These are phyloP conservation scores for Panagrolaimus sp. DNA, from an alignment of 1,140 invertebrate genomes.

Conservation along the genomic window DNA sequence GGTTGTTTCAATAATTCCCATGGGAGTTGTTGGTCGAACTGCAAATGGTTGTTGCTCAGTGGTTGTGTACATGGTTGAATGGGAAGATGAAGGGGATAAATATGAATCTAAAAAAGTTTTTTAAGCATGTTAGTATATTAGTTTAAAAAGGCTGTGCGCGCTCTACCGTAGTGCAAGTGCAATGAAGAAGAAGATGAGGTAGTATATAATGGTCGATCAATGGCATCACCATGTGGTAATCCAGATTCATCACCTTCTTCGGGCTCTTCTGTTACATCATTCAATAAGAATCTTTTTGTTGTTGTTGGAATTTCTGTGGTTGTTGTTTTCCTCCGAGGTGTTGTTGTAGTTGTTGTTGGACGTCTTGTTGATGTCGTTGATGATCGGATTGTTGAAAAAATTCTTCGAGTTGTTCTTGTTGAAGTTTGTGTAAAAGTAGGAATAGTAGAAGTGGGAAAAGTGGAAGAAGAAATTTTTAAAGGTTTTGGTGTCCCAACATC, in stretches of 20 bases:
- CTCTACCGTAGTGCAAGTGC: not conserved
- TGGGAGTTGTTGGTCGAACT: constrained; percentile 42
- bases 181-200: too few relatives aligned
- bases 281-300: not conserved
- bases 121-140: not conserved
- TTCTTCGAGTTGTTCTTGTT: not conserved
- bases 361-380: not conserved
- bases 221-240: constrained; percentile 6
- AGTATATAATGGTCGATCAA: not conserved
- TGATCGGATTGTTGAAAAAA: not conserved
- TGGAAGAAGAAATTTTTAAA: not conserved
- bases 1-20: constrained; percentile 33
- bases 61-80: too few relatives aligned
- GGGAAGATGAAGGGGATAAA: too few relatives aligned
- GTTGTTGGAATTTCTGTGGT: not conserved
- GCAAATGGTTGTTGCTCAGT: not conserved
- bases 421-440: not conserved
- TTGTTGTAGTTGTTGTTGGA: not conserved
- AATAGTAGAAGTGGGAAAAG: not conserved
- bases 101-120: too few relatives aligned
- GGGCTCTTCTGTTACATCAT: not conserved
- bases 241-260: constrained; percentile 13
- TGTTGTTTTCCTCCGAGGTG: not conserved
- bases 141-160: not conserved
- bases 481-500: not conserved